phyloP scores from a whole-genome alignment of 2,888 invertebrate species.

The Ommatoiulus sabulosus region DNA sequence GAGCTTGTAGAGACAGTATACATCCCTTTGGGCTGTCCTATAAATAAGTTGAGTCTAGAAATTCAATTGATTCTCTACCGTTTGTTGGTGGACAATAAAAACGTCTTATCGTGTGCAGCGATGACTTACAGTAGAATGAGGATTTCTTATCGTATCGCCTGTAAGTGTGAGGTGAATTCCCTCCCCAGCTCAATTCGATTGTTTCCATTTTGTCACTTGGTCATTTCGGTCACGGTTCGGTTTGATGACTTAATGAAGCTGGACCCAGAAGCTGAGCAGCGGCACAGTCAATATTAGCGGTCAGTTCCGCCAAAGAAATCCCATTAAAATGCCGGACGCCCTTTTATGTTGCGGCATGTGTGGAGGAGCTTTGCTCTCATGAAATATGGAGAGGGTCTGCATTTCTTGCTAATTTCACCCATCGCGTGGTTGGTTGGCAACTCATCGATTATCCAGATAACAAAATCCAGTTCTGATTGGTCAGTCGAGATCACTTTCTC shows the following conservation, averaged over 20 bases:
- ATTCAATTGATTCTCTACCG: conserved; percentile 7
- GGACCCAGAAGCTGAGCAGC: neutral
- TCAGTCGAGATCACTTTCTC: neutral
- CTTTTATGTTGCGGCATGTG: neutral
- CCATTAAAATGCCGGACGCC: neutral
- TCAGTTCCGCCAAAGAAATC: neutral
- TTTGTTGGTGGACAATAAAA: conserved; percentile 29
- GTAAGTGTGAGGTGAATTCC: conserved; percentile 30
- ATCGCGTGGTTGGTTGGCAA: neutral
- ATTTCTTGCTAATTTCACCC: neutral
- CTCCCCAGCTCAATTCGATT: neutral
- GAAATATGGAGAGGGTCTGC: neutral
- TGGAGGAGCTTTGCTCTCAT: conserved; percentile 11
- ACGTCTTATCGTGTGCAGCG: neutral
- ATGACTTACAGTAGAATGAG: neutral
- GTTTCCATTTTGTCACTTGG: conserved; percentile 40
- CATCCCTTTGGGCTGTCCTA: neutral
- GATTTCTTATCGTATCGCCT: conserved; percentile 9
- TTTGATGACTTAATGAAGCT: conserved; percentile 40
- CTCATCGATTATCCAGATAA: neutral
- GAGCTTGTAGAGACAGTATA: neutral
- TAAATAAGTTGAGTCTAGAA: neutral
- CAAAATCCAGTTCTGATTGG: neutral
- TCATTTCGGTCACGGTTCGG: conserved; percentile 29
- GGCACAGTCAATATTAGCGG: neutral